Evolutionary conservation across 2,113 vertebrate species (phyloP), one percentile per base, ranked within the genome.

Genomic region (Centropristis striata): DNA sequence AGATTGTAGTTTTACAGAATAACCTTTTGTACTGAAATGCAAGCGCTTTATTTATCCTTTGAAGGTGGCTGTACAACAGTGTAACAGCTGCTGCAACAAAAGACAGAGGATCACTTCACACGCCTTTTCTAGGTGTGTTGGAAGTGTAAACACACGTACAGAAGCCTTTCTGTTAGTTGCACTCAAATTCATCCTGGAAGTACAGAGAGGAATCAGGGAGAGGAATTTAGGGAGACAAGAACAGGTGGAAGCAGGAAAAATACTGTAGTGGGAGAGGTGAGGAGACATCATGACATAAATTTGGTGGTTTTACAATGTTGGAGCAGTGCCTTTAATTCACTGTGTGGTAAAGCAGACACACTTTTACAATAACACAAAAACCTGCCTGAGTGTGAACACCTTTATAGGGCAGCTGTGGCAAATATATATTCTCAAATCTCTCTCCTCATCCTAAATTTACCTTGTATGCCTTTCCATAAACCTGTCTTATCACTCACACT

Each of bases 61-160:
- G 8, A 42, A 51, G 47, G 14, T 36, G 25, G 13, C 27, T 55
- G 14, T 65, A 25, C 50, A 64, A 23, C 50, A 20, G 4, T 6
- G 41, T 36, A 25, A 65, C 60, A 81, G 55, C 55, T 74, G 55
- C 47, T 74, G 32, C 41, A 47, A 60, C 71, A 54, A 54, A 74
- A 50, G 58, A 70, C 23, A n/a, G 37, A 54, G 16, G 41, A 60
- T 46, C 9, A 9, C 28, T 58, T 57, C 42, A 51, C 42, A 59
- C 53, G 20, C 36, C 21, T n/a, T 37, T 47, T 58, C 27, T 21
- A 46, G 20, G 50, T 27, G 49, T 54, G 49, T 41, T 54, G 13
- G 50, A 41, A 4, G 54, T 32, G 55, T 67, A 23, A 44, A 54
- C n/a, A 58, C 8, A 0, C 44, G 37, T 3, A 61, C 49, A 49